Percentiles rank a stretch among this genome's conserved stretches.
phyloP scores from a whole-genome alignment of 2,797 vertebrate species.

The Botia almorhae region DNA sequence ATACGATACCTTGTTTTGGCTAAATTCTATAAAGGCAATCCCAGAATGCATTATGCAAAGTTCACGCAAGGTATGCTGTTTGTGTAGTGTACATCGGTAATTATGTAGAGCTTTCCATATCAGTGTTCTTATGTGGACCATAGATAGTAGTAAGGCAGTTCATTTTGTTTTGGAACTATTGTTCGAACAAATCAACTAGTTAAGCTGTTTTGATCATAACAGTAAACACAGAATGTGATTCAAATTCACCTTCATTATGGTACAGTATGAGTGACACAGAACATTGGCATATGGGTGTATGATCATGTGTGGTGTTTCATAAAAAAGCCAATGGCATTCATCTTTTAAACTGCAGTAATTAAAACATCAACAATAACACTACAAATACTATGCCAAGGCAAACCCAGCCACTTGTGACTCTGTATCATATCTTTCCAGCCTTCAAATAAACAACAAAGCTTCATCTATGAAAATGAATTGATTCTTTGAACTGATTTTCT shows the following conservation, averaged over 20 bases:
- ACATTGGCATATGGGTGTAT: not conserved
- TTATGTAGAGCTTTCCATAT: not conserved
- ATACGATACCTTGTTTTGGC: not conserved
- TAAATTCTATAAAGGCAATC: not conserved
- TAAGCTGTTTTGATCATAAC: not conserved
- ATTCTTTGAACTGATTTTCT: not conserved
- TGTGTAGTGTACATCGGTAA: too few relatives aligned
- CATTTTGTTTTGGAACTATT: not conserved
- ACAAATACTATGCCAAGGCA: slow-evolving; percentile 38
- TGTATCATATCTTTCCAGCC: slow-evolving; percentile 6
- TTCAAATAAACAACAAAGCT: not conserved
- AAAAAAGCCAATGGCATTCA: too few relatives aligned
- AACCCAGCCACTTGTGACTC: slow-evolving; percentile 11
- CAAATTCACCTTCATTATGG: too few relatives aligned
- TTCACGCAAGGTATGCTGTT: too few relatives aligned
- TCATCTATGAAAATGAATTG: too few relatives aligned
- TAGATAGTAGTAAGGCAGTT: not conserved
- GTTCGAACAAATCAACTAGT: not conserved
- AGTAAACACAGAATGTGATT: not conserved
- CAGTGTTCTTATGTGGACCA: not conserved
- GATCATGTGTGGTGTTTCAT: too few relatives aligned
- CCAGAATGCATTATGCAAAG: not conserved
- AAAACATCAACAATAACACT: slow-evolving; percentile 56
- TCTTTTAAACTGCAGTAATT: not conserved
- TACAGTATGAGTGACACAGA: not conserved